Evolutionary conservation across 2,888 invertebrate genomes (phyloP), one percentile per base, ranked within the genome.

Genomic region (Melipona bicolor): DNA sequence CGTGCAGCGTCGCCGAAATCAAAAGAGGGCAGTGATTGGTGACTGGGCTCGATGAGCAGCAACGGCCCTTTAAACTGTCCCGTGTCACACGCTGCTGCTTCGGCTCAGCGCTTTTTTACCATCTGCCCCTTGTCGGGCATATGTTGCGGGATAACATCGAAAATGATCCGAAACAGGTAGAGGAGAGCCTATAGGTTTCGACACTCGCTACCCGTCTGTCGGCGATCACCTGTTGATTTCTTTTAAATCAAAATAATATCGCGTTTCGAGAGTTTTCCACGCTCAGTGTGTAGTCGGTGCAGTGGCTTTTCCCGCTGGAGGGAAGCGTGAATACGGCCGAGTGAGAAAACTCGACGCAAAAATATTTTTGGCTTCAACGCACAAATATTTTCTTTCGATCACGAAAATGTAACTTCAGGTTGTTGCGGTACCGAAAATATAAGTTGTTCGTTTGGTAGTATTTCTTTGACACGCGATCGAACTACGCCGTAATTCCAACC

Each of bases 131-230:
- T 89, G 89, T 90, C 88, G 90, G 90, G 92, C 93, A 93, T 92
- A 93, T 93, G 93, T 90, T 88, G 82, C 62, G 78, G 90, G 89
- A 88, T 90, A 90, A 85, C 87, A 87, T 90, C 90, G 87, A 92
- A 88, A 91, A 90, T 89, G 87, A 92, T 88, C 88, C 84, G 79
- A 86, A 82, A 87, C 90, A 85, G 86, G 86, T 87, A 88, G 52
- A 80, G 69, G 54, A 71, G 75, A 84, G 79, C 76, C 75, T 87
- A 82, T 83, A 84, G 83, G 81, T 81, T 84, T 86, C 81, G 87
- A 81, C 82, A 84, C 88, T 87, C 93, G 93, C 93, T 93, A 82
- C 88, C 93, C 93, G 93, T 92, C 93, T 94, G 94, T 93, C 90
- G 91, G 68, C 76, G 85, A 81, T 93, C 93, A 92, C 91, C 93